Percentiles rank a stretch among this genome's conserved stretches.
Evolutionary conservation across 2,888 invertebrate species (phyloP).

Genomic region (Ephialtes manifestator): DNA sequence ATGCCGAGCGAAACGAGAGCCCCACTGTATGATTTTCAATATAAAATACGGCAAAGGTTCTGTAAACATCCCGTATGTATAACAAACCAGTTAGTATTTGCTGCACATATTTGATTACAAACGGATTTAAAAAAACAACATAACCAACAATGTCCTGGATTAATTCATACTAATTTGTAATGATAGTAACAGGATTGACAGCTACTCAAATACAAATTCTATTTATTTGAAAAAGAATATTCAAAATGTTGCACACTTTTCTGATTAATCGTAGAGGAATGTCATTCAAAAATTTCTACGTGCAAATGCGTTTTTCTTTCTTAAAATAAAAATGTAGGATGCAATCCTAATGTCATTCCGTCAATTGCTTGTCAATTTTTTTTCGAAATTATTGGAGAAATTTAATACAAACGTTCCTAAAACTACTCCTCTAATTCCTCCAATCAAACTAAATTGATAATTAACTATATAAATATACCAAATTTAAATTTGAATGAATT

Average conservation of each 20-base stretch:
- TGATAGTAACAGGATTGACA: neutral
- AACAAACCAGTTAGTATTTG: neutral
- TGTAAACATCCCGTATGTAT: neutral
- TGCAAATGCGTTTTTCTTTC: no score
- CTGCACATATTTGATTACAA: neutral
- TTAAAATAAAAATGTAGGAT: no score
- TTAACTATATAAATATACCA: no score
- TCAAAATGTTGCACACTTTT: no score
- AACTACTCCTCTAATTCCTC: no score
- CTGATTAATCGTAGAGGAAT: no score
- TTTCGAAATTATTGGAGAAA: no score
- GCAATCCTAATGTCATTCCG: no score
- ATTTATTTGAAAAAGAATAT: neutral
- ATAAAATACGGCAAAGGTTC: constrained; percentile 4
- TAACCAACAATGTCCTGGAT: neutral
- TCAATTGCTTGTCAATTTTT: no score
- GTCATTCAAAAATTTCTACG: no score
- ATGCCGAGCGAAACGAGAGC: constrained; percentile 74
- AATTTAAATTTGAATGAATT: neutral
- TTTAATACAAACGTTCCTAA: no score
- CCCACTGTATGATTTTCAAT: constrained; percentile 67
- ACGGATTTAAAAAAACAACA: neutral
- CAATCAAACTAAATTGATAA: no score
- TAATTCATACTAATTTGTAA: neutral
- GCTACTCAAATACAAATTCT: neutral